phyloP scores from a whole-genome alignment of 2,113 vertebrate species.

The Cryptoleucopteryx plumbea region DNA sequence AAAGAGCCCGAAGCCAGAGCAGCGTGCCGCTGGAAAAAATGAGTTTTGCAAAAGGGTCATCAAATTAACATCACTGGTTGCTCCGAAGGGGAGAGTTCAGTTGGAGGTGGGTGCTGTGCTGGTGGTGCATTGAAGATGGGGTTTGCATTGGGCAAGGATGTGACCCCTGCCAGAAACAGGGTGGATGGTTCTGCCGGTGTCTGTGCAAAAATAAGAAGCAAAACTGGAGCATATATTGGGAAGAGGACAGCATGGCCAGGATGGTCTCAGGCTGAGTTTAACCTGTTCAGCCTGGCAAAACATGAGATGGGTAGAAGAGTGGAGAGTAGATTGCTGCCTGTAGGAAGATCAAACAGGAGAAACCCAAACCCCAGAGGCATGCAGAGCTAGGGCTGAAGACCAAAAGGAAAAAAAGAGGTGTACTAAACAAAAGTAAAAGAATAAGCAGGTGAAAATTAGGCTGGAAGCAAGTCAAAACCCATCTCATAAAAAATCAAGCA shows the following conservation, averaged over 20 bases:
- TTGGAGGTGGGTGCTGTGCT: not conserved
- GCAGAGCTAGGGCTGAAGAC: not conserved
- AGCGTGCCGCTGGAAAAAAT: rapidly evolving
- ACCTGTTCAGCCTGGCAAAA: not conserved
- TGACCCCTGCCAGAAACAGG: not conserved
- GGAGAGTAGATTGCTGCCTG: not conserved
- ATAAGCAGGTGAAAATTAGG: not conserved
- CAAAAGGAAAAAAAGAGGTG: not conserved
- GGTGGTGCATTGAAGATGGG: not conserved
- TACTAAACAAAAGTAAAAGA: not conserved
- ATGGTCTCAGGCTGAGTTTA: not conserved
- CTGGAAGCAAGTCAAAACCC: not conserved
- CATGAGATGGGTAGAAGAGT: too few relatives aligned
- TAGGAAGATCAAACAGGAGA: not conserved
- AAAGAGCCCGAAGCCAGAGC: not conserved
- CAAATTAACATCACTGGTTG: too few relatives aligned
- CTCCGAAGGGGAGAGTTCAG: not conserved
- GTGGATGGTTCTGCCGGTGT: not conserved
- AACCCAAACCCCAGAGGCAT: not conserved
- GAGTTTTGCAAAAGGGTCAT: not conserved
- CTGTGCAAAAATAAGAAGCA: not conserved
- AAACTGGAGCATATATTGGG: not conserved
- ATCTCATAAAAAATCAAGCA: not conserved
- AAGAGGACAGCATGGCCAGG: not conserved
- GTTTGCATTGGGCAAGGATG: not conserved